Evolutionary conservation across 2,888 invertebrate genomes (phyloP).

Genomic region (Sylvicola cinctus): DNA sequence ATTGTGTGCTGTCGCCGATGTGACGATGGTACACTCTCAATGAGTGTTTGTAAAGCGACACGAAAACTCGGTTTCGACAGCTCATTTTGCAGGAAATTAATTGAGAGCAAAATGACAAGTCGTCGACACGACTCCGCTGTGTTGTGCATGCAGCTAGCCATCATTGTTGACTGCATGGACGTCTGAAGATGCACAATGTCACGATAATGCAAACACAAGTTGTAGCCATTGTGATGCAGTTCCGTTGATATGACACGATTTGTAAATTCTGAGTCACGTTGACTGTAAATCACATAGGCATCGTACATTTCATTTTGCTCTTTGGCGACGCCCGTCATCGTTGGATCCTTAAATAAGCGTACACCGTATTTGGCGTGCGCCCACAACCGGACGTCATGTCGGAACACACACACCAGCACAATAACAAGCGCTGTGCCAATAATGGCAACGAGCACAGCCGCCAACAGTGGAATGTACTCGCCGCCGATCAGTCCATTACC

Average conservation of each 20-base stretch:
- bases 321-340: conserved; percentile 7
- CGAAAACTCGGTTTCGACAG: conserved; percentile 67
- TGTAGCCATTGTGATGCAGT: conserved; percentile 42
- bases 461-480: conserved; percentile 51
- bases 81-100: conserved; percentile 60
- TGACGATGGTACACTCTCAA: conserved; percentile 33
- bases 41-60: conserved; percentile 56
- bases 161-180: conserved; percentile 17
- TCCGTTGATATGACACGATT: conserved; percentile 47
- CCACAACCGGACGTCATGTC: conserved; percentile 62
- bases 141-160: not conserved
- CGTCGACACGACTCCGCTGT: too few species aligned
- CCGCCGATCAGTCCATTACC: conserved; percentile 29
- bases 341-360: conserved; percentile 38
- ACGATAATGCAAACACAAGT: conserved; percentile 46
- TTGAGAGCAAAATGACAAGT: conserved; percentile 12
- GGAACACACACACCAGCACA: conserved; percentile 52
- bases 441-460: conserved; percentile 49
- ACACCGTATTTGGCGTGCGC: conserved; percentile 62
- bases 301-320: conserved; percentile 52
- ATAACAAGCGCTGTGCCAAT: conserved; percentile 48
- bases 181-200: conserved; percentile 20
- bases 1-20: conserved; percentile 38
- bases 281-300: conserved; percentile 73
- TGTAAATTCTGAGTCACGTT: conserved; percentile 54